phyloP scores from a whole-genome alignment of 2,113 vertebrate species.

The Ptychochromis oligacanthus region DNA sequence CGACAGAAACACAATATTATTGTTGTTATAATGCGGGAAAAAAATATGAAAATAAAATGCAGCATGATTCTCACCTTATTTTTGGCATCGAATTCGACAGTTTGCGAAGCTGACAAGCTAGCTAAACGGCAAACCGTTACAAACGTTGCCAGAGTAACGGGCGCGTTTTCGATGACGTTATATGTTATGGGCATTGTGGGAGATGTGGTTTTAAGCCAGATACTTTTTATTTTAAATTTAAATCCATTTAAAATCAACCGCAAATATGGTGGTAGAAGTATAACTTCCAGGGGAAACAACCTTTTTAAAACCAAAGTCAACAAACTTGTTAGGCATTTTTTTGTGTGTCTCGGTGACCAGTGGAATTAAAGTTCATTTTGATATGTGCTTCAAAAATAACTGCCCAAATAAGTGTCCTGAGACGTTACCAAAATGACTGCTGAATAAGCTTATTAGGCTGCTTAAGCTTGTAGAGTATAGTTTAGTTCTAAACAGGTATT shows the following conservation, averaged over 20 bases:
- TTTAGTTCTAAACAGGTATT: no score
- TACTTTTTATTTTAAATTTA: no score
- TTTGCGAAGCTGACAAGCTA: neutral
- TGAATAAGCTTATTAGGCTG: no score
- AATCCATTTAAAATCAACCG: neutral
- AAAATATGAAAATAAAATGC: fast-evolving
- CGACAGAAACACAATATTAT: no score
- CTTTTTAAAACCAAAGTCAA: no score
- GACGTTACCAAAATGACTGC: no score
- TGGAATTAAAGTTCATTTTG: no score
- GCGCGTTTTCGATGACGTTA: slow-evolving; percentile 61
- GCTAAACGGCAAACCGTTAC: neutral
- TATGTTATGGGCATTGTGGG: neutral
- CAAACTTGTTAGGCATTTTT: no score
- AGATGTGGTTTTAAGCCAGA: fast-evolving
- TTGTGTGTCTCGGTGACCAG: no score
- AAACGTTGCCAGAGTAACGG: slow-evolving; percentile 76
- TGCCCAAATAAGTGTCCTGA: no score
- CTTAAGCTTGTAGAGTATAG: no score
- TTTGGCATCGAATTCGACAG: slow-evolving; percentile 65
- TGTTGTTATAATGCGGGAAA: neutral
- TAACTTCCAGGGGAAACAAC: neutral
- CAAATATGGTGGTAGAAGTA: neutral
- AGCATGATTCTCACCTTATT: slow-evolving; percentile 55
- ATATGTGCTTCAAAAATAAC: no score